Evolutionary conservation across 2,888 invertebrate species (phyloP), one percentile per base, ranked within the genome.

Genomic region (Platycheirus albimanus): DNA sequence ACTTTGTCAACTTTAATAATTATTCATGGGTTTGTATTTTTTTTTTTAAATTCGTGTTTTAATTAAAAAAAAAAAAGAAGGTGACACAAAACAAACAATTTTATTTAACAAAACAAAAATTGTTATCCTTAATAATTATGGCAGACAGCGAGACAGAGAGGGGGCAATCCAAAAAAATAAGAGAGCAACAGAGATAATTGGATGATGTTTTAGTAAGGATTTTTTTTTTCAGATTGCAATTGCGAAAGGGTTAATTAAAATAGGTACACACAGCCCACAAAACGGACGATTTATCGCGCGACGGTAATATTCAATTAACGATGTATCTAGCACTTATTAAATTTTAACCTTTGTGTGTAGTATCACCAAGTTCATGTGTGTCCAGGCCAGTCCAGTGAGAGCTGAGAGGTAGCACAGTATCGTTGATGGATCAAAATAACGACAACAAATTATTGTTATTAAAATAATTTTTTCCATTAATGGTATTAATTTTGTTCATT

Each of bases 91-190:
- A 8, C 7, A 33, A 33, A 33, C 24, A 24, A 24, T 4, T 24
- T 33, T 33, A 33, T 33, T 33, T 33, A 8, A 33, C 3, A 81
- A 52, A 63, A 43, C 30, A 45, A 43, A 20, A 84, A 77, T 66
- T 69, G 77, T 81, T 52, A 81, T 85, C 76, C 76, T 69, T 84
- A 71, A 45, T 80, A 67, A 56, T 70, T 74, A 79, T 71, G 84
- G 54, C 81, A 76, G 77, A 72, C n/a, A 86, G 85, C 83, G 86
- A 43, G 49, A 56, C 38, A 56, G 30, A 61, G 38, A 43, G 49
- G 4, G 54, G 38, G 63, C 81, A 76, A 84, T 79, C 38, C 30
- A 11, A 52, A 56, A 19, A 13, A n/a, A 24, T 45, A 11, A 56
- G 24, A 47, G 45, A 36, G 52, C 43, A 30, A 36, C 43, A 13